Base-by-base conservation (phyloP, 2,888 invertebrate species). In the Zygothrica quintamaculata region DNA sequence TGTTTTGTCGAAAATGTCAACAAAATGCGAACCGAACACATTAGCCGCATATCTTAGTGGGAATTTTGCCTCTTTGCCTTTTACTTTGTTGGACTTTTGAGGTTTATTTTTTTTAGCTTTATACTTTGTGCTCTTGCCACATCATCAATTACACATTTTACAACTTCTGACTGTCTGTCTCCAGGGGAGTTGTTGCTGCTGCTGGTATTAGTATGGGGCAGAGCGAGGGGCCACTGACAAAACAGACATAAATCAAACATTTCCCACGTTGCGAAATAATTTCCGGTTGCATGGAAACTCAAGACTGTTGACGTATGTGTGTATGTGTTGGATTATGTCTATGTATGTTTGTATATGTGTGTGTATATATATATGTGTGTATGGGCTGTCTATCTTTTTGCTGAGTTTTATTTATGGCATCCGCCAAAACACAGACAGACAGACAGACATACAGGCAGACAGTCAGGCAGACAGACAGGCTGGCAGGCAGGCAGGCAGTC, bases 241-340 rank as follows among this genome's bases (percentile, higher is more conserved):
- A 82, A 82, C 85, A 85, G 73, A 84, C 82, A 84, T 84, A 84
- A 84, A 84, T 84, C 86, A 84, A 86, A 84, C 86, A 84, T 86
- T 84, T 84, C 80, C 86, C 86, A 86, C 86, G 84, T 80, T 86
- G 69, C 84, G 77, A 84, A 84, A 84, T 77, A 86, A 84, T 86
- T 84, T 84, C 84, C 82, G 82, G 64, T 71, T 74, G 75, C 74
- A 66, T 70, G 73, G 74, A 57, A 70, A 70, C 85, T 81, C 79
- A 76, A 81, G 80, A 77, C 85, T 55, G 47, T 31, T 25, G 25
- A 26, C 12, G 40, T 25, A 6, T n/a, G 15, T 48, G 34, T 13
- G 34, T 9, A 15, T 7, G 11, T 34, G 26, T 36, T n/a, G n/a
- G n/a, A n/a, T n/a, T 33, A 11, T 37, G 9, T 37, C 5, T 13